These are phyloP conservation scores for Limnothrissa miodon DNA, from an alignment of 2,113 vertebrate genomes.

Conservation along the genomic window DNA sequence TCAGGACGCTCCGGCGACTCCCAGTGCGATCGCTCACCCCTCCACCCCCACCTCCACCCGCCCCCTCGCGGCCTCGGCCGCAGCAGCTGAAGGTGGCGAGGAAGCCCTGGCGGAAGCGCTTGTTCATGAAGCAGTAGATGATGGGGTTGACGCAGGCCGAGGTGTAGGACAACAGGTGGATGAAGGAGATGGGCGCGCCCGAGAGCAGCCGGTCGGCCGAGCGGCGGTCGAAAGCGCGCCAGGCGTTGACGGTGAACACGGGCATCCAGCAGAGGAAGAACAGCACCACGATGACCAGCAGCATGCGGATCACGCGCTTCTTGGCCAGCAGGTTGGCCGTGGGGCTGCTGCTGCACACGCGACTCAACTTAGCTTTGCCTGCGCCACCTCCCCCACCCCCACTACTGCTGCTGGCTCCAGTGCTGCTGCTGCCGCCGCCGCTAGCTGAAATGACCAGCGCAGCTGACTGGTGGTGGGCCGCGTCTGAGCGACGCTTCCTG, in stretches of 20 bases:
- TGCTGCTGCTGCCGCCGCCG: background rate
- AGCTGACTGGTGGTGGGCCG: constrained; percentile 46
- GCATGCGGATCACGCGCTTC: constrained; percentile 95
- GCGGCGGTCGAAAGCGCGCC: constrained; percentile 84
- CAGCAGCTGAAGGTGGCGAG: constrained; percentile 86
- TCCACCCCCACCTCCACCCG: constrained; percentile 15
- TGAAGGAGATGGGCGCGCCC: constrained; percentile 94
- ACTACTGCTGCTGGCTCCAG: background rate
- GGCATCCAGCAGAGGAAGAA: constrained; percentile 98
- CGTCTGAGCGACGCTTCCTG: constrained; percentile 65
- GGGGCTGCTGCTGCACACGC: constrained; percentile 80
- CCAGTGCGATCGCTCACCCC: constrained; percentile 20
- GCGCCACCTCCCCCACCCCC: background rate
- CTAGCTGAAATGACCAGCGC: background rate
- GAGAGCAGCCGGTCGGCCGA: constrained; percentile 83
- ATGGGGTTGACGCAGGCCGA: constrained; percentile 96
- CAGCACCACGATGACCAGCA: constrained; percentile 91
- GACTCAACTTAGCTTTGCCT: constrained; percentile 54
- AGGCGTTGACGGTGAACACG: constrained; percentile 90
- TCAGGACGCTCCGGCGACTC: background rate
- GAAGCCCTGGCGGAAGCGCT: constrained; percentile 86
- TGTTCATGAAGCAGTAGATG: constrained; percentile 99
- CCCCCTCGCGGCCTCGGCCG: constrained; percentile 10
- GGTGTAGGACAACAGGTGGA: constrained; percentile 93
- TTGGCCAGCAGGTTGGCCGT: constrained; percentile 89